These are phyloP conservation scores for Megaceryle maxima DNA, from an alignment of 2,113 vertebrate genomes.

Conservation along the genomic window DNA sequence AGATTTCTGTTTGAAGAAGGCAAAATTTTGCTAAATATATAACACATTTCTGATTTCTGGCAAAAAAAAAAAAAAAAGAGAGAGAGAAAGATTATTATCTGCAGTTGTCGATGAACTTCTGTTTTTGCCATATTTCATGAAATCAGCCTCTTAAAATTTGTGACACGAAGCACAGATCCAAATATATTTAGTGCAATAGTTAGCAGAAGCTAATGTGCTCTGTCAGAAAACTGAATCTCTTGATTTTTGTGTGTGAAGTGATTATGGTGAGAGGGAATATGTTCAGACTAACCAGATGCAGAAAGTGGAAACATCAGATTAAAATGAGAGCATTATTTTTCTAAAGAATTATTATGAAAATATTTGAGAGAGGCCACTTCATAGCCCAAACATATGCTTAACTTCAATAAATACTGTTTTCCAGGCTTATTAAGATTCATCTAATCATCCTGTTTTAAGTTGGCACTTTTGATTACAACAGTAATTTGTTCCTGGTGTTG, in stretches of 20 bases:
- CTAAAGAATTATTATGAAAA: constrained; percentile 41
- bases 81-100: neutral
- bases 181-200: constrained; percentile 47
- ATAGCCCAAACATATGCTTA: constrained; percentile 19
- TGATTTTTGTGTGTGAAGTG: constrained; percentile 60
- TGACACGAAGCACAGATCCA: constrained; percentile 12
- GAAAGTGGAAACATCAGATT: constrained; percentile 21
- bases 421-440: neutral
- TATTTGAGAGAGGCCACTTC: constrained; percentile 1
- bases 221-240: constrained; percentile 52
- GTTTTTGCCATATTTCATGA: neutral
- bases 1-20: neutral
- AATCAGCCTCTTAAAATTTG: constrained; percentile 37
- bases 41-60: neutral
- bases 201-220: constrained; percentile 41
- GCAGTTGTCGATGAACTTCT: neutral
- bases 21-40: constrained; percentile 11
- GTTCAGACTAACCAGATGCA: constrained; percentile 50
- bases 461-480: neutral
- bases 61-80: neutral
- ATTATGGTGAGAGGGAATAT: constrained; percentile 40
- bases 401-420: constrained; percentile 15
- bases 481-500: constrained; percentile 20
- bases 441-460: constrained; percentile 22
- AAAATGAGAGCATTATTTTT: constrained; percentile 29